Conservation (phyloP, 2,888 invertebrate species). For the Plebejus melissa region DNA sequence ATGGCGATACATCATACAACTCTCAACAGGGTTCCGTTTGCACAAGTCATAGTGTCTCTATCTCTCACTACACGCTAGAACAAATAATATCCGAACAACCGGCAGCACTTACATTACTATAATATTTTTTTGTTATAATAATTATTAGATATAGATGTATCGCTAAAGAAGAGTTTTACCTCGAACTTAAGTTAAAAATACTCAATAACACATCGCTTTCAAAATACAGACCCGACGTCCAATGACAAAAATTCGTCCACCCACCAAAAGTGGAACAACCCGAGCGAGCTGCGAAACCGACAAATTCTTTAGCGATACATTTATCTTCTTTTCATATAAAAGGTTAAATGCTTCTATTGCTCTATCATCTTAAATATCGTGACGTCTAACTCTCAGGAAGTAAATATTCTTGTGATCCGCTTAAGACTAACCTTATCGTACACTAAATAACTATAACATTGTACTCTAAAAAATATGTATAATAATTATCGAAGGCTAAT, state of each 20-base stretch:
- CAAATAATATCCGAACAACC: slow-evolving; percentile 47
- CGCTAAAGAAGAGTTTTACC: slow-evolving; percentile 3
- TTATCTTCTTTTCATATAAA: slow-evolving; percentile 48
- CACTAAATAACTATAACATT: slow-evolving; percentile 79
- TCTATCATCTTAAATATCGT: slow-evolving; percentile 69
- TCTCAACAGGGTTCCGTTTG: slow-evolving; percentile 68
- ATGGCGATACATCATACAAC: slow-evolving; percentile 68
- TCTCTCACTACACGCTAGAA: slow-evolving; percentile 66
- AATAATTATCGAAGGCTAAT: slow-evolving; percentile 79
- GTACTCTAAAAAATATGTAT: slow-evolving; percentile 80
- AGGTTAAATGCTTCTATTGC: slow-evolving; percentile 74
- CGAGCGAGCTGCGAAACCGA: background rate
- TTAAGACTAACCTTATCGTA: slow-evolving; percentile 70
- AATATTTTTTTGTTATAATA: slow-evolving; percentile 21
- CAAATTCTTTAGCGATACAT: slow-evolving; percentile 5
- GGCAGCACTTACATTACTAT: slow-evolving; percentile 40
- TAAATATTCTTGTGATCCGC: slow-evolving; percentile 78
- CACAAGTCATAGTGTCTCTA: slow-evolving; percentile 65
- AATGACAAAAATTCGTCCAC: background rate
- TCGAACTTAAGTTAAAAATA: background rate
- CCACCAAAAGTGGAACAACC: background rate
- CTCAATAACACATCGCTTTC: background rate
- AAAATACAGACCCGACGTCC: background rate
- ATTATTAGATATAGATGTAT: slow-evolving; percentile 15
- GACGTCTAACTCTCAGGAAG: slow-evolving; percentile 70